Evolutionary conservation across 2,113 vertebrate species (phyloP), one percentile per base, ranked within the genome.

Genomic region (Noturus placidus): DNA sequence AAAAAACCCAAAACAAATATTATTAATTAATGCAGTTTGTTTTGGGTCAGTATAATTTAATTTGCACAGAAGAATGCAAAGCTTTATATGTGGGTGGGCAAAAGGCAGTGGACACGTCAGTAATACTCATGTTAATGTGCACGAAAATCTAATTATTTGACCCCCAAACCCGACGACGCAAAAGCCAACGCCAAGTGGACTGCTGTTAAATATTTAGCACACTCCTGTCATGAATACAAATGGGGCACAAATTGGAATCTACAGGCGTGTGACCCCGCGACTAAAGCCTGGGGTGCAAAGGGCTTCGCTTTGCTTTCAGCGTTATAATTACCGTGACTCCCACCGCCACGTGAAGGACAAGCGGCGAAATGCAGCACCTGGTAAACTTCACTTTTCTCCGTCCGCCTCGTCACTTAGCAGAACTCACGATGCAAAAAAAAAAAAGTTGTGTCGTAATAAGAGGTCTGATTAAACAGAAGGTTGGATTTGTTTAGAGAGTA

Each of bases 191-290:
- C 96, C 96, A 93, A 95, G 96, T 95, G 95, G 91, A 96, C 95
- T 94, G 96, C 97, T 97, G 96, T 96, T 97, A 95, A 97, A 97
- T 99, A 98, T 98, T 97, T 97, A 97, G 97, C 95, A 92, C 94
- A 94, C 95, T 93, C 95, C 96, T 95, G 94, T 97, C 97, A 98
- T 99, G 97, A 99, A 99, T 99, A 99, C 97, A 97, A 97, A 99
- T 98, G 90, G 94, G 92, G 95, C 96, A 95, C 97, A 99, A 99
- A 99, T 98, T 97, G 98, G 96, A 98, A 97, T 96, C 96, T 97
- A 97, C 97, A 99, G 96, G 97, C 96, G 96, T 95, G 96, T 97
- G 97, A 99, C 98, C 97, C 95, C 93, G 95, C 94, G 95, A 96
- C 96, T 96, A 96, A 96, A 97, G 97, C 94, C 91, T 92, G 94